Evolutionary conservation across 2,113 vertebrate species (phyloP), one percentile per base, ranked within the genome.

Genomic region (Callorhinus ursinus): DNA sequence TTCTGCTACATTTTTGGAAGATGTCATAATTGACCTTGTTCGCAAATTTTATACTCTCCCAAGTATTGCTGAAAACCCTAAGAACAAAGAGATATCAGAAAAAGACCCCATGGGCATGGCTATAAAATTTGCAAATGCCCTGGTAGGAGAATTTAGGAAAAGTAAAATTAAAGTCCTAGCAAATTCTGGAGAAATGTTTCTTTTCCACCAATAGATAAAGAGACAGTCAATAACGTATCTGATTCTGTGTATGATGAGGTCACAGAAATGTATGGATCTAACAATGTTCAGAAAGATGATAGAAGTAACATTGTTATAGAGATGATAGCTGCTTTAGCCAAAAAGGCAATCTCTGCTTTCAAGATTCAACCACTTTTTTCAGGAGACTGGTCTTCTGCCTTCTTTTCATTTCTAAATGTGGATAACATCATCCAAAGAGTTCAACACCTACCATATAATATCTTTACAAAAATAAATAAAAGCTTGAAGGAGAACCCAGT

Each of bases 311-410:
- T 53, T 85, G 72, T 76, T 85, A 59, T 46, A 80, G 77, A 92
- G 51, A 36, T 86, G 33, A 80, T 93, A 92, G 65, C 65, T 91
- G 51, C n/a, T 83, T 88, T 91, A 76, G 63, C 71, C 36, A 95
- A 76, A 33, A 95, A 95, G 55, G 87, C 71, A 22, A 95, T 93
- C 53, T 96, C 96, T 69, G 74, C 79, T 89, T 97, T 96, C 69
- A 81, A 92, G 57, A 69, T 95, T 95, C 88, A 89, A 42, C 93
- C 88, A 46, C 51, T 96, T 57, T 93, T 93, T 80, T 92, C 24
- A 15, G 93, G 87, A 92, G 24, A 65, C 26, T 92, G 49, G 82
- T 93, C 39, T 91, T 96, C 91, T 1, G 33, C 71, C 24, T 65
- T 90, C 51, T 83, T 88, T 79, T 93, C 82, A 46, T 96, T 91